These are phyloP conservation scores for Chloroceryle inda DNA, from an alignment of 2,797 vertebrate species.

Conservation along the genomic window DNA sequence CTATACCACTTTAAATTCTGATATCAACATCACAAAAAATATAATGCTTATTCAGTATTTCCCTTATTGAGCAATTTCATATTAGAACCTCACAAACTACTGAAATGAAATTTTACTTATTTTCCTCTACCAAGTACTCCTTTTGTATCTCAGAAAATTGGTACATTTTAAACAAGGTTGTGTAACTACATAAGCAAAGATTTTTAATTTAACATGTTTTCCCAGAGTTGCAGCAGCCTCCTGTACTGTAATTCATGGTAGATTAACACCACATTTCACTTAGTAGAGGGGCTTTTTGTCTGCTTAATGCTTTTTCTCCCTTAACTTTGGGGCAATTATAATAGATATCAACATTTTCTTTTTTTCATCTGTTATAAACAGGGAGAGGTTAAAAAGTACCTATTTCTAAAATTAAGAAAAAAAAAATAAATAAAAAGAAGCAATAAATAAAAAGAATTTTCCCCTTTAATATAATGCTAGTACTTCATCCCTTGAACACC, in stretches of 20 bases:
- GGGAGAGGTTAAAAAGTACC: background rate
- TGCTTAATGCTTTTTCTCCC: background rate
- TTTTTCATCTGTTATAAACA: background rate
- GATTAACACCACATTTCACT: background rate
- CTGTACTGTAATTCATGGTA: background rate
- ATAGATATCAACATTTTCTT: background rate
- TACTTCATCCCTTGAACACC: background rate
- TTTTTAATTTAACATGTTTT: background rate
- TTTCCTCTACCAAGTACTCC: background rate
- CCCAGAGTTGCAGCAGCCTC: background rate
- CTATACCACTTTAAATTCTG: background rate
- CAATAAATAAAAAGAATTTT: too few relatives aligned
- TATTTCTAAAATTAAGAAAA: background rate
- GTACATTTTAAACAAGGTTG: background rate
- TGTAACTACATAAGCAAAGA: background rate
- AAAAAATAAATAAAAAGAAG: background rate
- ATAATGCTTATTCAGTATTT: background rate
- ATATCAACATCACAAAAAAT: background rate
- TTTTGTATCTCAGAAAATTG: background rate
- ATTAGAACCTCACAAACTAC: background rate
- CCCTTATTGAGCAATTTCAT: background rate
- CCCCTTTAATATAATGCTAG: background rate
- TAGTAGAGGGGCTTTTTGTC: background rate
- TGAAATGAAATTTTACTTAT: background rate
- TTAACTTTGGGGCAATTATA: background rate